phyloP scores from a whole-genome alignment of 2,113 vertebrate genomes.

The Indicator maculatus region DNA sequence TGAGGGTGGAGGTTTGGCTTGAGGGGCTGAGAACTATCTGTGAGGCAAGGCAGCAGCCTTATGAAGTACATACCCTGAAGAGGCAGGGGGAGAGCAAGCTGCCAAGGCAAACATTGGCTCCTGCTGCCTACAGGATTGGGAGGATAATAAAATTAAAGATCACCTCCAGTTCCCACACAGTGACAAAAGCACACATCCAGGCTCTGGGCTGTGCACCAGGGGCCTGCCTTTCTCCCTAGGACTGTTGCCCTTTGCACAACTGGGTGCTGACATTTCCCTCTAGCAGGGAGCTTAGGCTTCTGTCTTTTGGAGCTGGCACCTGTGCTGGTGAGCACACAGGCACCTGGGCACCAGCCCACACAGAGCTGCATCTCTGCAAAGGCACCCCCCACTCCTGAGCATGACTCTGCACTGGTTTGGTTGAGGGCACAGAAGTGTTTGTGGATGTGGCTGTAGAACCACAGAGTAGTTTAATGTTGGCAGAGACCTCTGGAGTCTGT shows the following conservation, averaged over 20 bases:
- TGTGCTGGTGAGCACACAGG: background rate
- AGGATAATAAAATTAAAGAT: background rate
- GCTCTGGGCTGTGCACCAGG: background rate
- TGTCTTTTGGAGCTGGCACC: background rate
- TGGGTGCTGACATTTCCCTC: background rate
- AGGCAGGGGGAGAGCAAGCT: background rate
- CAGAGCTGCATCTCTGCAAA: background rate
- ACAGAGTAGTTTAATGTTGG: background rate
- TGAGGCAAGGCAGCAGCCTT: background rate
- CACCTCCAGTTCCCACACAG: rapidly evolving
- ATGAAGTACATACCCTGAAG: background rate
- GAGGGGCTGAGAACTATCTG: background rate
- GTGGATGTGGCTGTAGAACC: background rate
- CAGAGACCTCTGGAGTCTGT: background rate
- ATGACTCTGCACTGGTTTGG: background rate
- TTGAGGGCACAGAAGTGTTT: background rate
- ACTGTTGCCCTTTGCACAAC: background rate
- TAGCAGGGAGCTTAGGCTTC: background rate
- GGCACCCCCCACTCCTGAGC: background rate
- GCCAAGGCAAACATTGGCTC: background rate
- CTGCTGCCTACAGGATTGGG: background rate
- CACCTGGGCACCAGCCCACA: background rate
- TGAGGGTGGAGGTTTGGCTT: background rate
- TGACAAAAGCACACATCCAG: background rate
- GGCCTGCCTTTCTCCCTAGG: background rate